Percentiles rank a stretch among this genome's conserved stretches.
Evolutionary conservation across 2,888 invertebrate species (phyloP).

Genomic region (Strigamia maritima): DNA sequence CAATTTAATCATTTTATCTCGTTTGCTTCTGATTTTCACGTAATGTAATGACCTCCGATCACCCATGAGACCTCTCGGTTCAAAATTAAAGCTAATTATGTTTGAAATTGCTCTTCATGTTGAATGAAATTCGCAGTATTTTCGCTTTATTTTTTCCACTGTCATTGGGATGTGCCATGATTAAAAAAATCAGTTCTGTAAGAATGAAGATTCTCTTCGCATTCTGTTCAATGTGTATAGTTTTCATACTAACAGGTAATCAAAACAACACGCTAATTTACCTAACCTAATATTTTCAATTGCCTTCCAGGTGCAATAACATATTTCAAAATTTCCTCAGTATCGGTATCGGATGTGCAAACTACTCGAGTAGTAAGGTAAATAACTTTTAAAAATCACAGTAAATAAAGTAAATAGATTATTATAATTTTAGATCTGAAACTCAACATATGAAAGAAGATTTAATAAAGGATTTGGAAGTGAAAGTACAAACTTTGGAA

Average conservation of each 20-base stretch:
- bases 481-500: conserved; percentile 69
- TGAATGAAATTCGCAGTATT: no score
- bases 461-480: conserved; percentile 45
- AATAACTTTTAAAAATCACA: neutral
- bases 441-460: neutral
- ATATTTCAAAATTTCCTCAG: neutral
- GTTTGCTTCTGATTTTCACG: no score
- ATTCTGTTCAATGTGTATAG: neutral
- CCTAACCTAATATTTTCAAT: neutral
- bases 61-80: neutral
- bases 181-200: neutral
- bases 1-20: no score
- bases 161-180: neutral
- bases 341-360: neutral
- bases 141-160: neutral
- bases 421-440: neutral
- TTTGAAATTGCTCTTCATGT: neutral
- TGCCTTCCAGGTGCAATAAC: neutral
- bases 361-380: neutral
- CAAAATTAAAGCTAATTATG: neutral
- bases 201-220: neutral
- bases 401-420: neutral
- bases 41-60: neutral
- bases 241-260: neutral
- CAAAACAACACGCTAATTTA: neutral